These are phyloP conservation scores for Pholis gunnellus DNA, from an alignment of 2,113 vertebrate genomes.

Conservation along the genomic window DNA sequence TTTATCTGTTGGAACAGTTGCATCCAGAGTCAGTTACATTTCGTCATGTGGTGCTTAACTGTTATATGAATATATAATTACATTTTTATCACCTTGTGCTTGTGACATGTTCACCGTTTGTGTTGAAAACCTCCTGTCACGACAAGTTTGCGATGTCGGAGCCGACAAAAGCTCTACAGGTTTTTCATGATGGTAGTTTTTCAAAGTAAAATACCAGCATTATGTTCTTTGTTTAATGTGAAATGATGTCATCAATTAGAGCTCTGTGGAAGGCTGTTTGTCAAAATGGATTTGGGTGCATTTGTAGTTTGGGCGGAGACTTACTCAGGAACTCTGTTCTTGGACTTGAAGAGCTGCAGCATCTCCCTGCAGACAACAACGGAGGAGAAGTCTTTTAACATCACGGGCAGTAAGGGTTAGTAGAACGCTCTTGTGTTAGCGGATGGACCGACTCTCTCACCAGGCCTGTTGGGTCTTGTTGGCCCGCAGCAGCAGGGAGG, in stretches of 20 bases:
- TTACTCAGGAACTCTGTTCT: conserved; percentile 90
- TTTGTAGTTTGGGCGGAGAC: conserved; percentile 49
- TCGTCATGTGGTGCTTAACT: not conserved
- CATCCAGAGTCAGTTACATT: not conserved
- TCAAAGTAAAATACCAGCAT: not conserved
- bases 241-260: not conserved
- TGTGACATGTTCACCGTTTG: not conserved
- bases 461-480: conserved; percentile 87
- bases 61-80: not conserved
- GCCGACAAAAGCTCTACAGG: not conserved
- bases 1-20: not conserved
- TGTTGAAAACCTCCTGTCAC: not conserved
- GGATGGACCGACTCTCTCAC: conserved; percentile 71
- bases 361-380: conserved; percentile 82
- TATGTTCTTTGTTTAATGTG: not conserved
- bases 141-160: not conserved
- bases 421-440: not conserved
- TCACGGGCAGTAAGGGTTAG: not conserved
- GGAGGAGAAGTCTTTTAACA: not conserved
- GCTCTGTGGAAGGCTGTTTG: not conserved
- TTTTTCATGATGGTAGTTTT: not conserved
- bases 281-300: not conserved
- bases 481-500: conserved; percentile 85
- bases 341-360: conserved; percentile 86
- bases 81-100: not conserved